A percentile compares a stretch with the other conserved stretches of the same genome.
Conservation (phyloP, 2,113 vertebrate species). For the Nymphicus hollandicus region DNA sequence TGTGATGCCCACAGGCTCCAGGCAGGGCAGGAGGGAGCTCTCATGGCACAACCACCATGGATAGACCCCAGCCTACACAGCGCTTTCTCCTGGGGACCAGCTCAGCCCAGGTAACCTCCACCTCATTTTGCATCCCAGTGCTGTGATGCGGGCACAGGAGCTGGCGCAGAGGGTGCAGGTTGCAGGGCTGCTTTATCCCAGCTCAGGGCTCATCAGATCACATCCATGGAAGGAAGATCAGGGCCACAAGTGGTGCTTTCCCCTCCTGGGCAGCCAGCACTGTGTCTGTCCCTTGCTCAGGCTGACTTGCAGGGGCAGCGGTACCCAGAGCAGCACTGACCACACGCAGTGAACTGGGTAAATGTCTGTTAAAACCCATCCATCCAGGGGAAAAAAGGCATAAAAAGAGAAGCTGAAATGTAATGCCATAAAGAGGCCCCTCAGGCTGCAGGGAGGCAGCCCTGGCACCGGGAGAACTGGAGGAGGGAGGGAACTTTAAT, state of each 20-base stretch:
- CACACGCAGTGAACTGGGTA: rapidly evolving
- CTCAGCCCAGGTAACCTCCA: neutral
- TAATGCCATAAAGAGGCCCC: neutral
- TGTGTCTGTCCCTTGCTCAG: rapidly evolving
- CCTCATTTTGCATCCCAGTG: no score
- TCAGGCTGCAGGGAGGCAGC: neutral
- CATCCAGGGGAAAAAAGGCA: neutral
- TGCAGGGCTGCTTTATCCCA: neutral
- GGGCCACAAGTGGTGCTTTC: neutral
- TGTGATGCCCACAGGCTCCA: neutral
- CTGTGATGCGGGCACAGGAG: neutral
- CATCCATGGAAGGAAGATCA: rapidly evolving
- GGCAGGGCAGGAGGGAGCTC: neutral
- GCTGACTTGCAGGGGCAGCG: neutral
- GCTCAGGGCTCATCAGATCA: rapidly evolving
- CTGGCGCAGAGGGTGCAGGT: neutral
- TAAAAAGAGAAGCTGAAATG: neutral
- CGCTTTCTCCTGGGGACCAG: neutral
- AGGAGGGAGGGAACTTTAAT: neutral
- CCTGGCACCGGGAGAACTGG: rapidly evolving
- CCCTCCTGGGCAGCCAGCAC: neutral
- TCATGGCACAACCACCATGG: neutral
- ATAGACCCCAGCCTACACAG: neutral
- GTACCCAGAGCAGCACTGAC: neutral
- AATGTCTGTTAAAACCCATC: neutral